Percentiles rank a stretch among this genome's conserved stretches.
These are phyloP conservation scores for Piscicola geometra DNA, from an alignment of 2,888 invertebrate species.

Conservation along the genomic window DNA sequence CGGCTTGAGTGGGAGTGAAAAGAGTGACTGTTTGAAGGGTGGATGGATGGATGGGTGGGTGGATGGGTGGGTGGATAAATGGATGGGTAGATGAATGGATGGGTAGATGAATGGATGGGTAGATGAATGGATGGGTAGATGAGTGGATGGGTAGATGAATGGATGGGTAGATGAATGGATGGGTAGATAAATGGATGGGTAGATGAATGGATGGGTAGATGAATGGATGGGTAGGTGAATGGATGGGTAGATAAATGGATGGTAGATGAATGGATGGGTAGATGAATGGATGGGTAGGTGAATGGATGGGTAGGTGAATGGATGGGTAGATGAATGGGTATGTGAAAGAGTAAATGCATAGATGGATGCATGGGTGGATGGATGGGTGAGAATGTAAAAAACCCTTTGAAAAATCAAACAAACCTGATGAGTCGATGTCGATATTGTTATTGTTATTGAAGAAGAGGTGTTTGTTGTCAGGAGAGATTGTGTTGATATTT, in stretches of 20 bases:
- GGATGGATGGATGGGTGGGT: too few relatives aligned
- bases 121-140: background rate
- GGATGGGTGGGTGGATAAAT: too few relatives aligned
- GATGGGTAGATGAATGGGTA: background rate
- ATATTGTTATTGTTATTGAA: constrained; percentile 5
- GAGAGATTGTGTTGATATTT: too few relatives aligned
- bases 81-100: too few relatives aligned
- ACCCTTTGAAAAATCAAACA: too few relatives aligned
- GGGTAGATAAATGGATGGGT: background rate
- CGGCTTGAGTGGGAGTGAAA: too few relatives aligned
- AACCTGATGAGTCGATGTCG: background rate
- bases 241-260: too few relatives aligned
- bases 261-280: too few relatives aligned
- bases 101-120: background rate
- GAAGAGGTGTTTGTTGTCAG: background rate
- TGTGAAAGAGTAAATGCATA: background rate
- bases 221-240: too few relatives aligned
- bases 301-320: background rate
- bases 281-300: background rate
- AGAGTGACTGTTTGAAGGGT: background rate
- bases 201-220: background rate
- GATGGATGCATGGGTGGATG: background rate
- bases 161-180: background rate
- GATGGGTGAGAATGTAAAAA: background rate
- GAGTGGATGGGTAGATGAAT: background rate